Evolutionary conservation across 2,797 vertebrate species (phyloP).

Genomic region (Bradypus variegatus): DNA sequence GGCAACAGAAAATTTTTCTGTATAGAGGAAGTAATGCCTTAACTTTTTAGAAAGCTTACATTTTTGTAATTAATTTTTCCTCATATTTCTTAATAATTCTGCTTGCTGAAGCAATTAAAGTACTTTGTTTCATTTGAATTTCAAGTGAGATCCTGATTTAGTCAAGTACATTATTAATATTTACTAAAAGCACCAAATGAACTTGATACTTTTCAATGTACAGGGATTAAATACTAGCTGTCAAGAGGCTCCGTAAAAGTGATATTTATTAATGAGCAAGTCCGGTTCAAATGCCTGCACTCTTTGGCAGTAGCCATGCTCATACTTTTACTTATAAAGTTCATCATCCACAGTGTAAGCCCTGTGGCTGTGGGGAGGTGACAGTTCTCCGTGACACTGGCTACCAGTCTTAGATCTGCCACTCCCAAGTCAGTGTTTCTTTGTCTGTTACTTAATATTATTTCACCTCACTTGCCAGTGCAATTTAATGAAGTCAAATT

Average conservation of each 20-base stretch:
- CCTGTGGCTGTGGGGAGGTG: background rate
- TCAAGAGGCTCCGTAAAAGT: background rate
- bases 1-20: background rate
- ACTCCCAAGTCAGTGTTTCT: background rate
- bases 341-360: background rate
- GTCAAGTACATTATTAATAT: background rate
- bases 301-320: background rate
- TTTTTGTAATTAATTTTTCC: background rate
- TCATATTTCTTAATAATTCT: background rate
- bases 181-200: background rate
- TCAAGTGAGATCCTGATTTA: background rate
- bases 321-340: background rate
- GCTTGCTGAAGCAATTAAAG: background rate
- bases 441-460: background rate
- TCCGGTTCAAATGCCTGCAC: background rate
- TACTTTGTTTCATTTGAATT: background rate
- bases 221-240: background rate
- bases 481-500: background rate
- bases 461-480: background rate
- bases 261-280: background rate
- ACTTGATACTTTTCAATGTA: background rate
- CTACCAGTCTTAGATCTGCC: background rate
- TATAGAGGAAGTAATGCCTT: background rate
- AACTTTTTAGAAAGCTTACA: background rate
- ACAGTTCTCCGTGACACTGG: background rate